Base-by-base conservation (phyloP, 2,888 invertebrate species). In the Melanostoma mellinum region DNA sequence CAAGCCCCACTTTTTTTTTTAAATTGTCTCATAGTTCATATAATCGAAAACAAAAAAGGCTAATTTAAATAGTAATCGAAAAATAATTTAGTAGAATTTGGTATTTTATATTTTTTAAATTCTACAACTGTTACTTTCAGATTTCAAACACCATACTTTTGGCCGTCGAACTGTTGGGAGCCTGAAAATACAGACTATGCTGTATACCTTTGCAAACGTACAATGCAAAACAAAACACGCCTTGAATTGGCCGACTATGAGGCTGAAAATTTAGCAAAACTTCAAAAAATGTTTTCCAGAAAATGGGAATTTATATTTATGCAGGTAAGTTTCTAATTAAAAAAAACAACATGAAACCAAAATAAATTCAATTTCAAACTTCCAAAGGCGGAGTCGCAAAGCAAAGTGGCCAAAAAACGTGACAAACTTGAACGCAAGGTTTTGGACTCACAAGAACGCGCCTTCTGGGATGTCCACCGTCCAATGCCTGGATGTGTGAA, bases 301-400 rank as follows among this genome's bases (percentile, higher is more conserved):
- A 99, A 99, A 91, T 99, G 99, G 99, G 99, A 99, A 92, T 99
- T 99, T 90, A 99, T 99, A 88, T 99, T 98, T 92, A 99, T 99
- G 99, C 99, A 99, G 92, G 99, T 90, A 52, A 73, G 71, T 73
- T 40, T n/a, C 1, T 44, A 5, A 56, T n/a, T n/a, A 0, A 40
- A 3, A 4, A 9, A 53, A 10, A 3, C 0, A 56, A 6, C 5
- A 33, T n/a, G 32, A 46, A 9, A 46, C 36, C 32, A 10, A 4
- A 5, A 20, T n/a, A 9, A 32, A 2, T 3, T 4, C 50, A 6
- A 30, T 30, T 53, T 33, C 32, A 10, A 3, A 0, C 8, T 32
- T 8, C 2, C 20, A 2, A 53, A 91, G 90, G 91, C 94, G 0
- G 94, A 94, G 87, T 94, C 97, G 0, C 94, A 94, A 90, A 94